phyloP scores from a whole-genome alignment of 2,113 vertebrate species.

The Psilopogon haemacephalus region DNA sequence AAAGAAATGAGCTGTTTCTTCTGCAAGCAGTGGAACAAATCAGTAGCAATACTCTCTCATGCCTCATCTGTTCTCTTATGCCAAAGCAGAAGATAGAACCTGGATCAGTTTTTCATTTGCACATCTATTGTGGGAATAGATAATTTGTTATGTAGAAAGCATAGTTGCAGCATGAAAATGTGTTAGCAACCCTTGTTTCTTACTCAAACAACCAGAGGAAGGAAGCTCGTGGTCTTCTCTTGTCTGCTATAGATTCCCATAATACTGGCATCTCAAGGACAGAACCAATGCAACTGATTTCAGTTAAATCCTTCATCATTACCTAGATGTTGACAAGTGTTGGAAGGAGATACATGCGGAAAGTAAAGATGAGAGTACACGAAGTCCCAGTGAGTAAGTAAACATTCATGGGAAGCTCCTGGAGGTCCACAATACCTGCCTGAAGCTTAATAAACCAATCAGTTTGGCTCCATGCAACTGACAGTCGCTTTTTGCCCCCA shows the following conservation, averaged over 20 bases:
- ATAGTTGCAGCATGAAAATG: not conserved
- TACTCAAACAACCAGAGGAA: not conserved
- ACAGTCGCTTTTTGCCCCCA: not conserved
- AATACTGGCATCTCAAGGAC: not conserved
- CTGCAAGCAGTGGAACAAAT: constrained; percentile 55
- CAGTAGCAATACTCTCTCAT: constrained; percentile 46
- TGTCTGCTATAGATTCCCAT: not conserved
- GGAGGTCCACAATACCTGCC: not conserved
- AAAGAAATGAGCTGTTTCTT: constrained; percentile 54
- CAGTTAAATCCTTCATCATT: not conserved
- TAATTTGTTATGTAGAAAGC: not conserved
- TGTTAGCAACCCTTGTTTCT: not conserved
- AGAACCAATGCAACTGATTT: not conserved
- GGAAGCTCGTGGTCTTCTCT: not conserved
- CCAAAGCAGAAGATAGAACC: constrained; percentile 24
- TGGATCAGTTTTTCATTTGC: constrained; percentile 37
- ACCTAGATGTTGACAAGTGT: not conserved
- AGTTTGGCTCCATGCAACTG: not conserved
- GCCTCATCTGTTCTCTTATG: constrained; percentile 40
- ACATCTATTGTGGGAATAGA: not conserved
- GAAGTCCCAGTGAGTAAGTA: not conserved
- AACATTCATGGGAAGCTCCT: not conserved
- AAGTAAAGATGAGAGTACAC: not conserved
- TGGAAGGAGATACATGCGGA: not conserved
- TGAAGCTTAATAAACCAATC: not conserved